Evolutionary conservation across 2,113 vertebrate species (phyloP).

Genomic region (Irena cyanogastra): DNA sequence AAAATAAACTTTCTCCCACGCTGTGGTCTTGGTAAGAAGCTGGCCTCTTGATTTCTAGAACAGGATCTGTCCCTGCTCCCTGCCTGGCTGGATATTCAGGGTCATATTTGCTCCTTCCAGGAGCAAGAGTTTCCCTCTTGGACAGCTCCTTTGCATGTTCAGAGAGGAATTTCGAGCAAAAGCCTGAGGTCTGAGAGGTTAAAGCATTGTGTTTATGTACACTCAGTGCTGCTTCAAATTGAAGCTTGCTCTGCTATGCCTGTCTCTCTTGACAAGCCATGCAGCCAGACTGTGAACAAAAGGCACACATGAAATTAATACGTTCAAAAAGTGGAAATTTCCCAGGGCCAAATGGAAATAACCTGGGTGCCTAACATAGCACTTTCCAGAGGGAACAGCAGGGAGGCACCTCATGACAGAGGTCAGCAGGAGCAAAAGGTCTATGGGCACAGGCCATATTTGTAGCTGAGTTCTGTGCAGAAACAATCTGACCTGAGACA

Average conservation of each 20-base stretch:
- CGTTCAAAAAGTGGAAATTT: not conserved
- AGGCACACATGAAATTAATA: not conserved
- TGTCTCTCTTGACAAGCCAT: not conserved
- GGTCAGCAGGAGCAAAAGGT: not conserved
- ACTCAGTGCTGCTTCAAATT: not conserved
- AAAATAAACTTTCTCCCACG: not conserved
- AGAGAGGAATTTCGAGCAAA: slow-evolving; percentile 14
- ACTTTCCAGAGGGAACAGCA: not conserved
- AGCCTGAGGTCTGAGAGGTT: not conserved
- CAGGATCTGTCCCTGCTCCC: not conserved
- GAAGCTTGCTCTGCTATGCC: not conserved
- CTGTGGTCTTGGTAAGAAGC: not conserved
- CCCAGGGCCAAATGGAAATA: not conserved
- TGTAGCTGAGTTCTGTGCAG: not conserved
- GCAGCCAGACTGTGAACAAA: not conserved
- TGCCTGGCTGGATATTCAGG: not conserved
- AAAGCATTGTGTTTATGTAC: not conserved
- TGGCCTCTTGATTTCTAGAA: not conserved
- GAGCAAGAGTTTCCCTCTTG: not conserved
- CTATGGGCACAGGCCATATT: not conserved
- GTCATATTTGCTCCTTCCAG: not conserved
- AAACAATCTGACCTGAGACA: not conserved
- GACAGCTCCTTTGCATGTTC: not conserved
- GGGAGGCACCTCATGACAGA: not conserved
- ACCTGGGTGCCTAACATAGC: not conserved